Percentiles rank a stretch among this genome's conserved stretches.
Conservation (phyloP, 2,888 invertebrate species). For the Thysanoteuthis rhombus region DNA sequence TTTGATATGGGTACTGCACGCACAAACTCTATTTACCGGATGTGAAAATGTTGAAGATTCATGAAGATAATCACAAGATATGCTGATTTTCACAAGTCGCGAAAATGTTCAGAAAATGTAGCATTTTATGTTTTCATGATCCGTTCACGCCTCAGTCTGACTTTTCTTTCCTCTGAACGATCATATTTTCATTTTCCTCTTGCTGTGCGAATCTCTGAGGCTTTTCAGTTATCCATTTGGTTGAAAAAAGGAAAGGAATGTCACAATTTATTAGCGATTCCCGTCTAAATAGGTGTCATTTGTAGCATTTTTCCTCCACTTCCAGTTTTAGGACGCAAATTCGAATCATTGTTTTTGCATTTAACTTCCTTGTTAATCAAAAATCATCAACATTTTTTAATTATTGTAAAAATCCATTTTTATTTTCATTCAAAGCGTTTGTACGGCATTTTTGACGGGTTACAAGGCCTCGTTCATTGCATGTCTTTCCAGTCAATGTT, state of each 20-base stretch:
- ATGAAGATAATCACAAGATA: neutral
- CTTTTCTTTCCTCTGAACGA: neutral
- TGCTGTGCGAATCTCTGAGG: neutral
- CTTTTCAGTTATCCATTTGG: too few species aligned
- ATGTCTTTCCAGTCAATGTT: neutral
- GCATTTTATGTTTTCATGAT: neutral
- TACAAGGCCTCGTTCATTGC: constrained; percentile 12
- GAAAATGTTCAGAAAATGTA: neutral
- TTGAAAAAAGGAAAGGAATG: neutral
- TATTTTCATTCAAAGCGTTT: neutral
- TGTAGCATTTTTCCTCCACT: neutral
- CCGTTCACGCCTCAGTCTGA: neutral
- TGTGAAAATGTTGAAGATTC: neutral
- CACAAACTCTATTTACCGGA: neutral
- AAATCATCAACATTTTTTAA: neutral
- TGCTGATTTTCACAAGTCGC: neutral
- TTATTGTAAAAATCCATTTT: neutral
- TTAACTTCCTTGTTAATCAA: neutral
- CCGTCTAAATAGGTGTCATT: neutral
- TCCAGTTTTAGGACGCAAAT: neutral
- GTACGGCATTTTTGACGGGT: neutral
- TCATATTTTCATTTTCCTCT: neutral
- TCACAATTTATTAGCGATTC: neutral
- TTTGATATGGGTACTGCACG: neutral
- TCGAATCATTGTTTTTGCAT: neutral